Base-by-base conservation (phyloP, 2,113 vertebrate genomes). In the Mobula birostris region DNA sequence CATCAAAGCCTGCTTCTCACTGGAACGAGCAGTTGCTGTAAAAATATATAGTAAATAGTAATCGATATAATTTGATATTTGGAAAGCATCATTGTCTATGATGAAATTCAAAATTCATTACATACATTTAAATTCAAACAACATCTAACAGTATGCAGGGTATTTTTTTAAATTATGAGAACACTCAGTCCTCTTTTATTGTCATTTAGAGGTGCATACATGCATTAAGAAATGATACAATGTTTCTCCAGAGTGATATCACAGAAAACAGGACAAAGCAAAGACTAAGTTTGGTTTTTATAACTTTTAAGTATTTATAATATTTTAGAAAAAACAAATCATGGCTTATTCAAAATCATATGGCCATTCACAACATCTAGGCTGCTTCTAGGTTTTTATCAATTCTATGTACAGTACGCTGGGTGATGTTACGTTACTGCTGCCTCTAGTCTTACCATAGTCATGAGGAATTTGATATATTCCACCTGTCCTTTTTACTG, bases 1-100 rank as follows among this genome's bases (percentile, higher is more conserved):
- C 99, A 99, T 99, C 94, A 99, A 98, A 0, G 99, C 99, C 94
- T 99, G 99, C 92, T 99, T 99, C 96, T 99, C 99, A 94, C 99
- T 99, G 95, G 99, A 98, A 95, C 99, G 98, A 6, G 99, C 99
- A 1, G 99, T 99, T 94, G 99, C 99, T 99, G 96, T 96, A 94
- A 74, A 95, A 95, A 94, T 29, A 72, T 40, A 92, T 11, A 32
- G 19, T 9, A 80, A 29, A 72, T n/a, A 83, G 58, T 12, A 56
- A 70, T 74, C 32, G 72, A 40, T 92, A n/a, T 6, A 58, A 63
- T 77, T 36, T 36, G 24, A 7, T 66, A 66, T 66, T 66, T 90
- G 61, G 21, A 90, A 56, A 66, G 66, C 7, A 7, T 14, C 27
- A 87, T 27, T 14, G 27, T 63, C 17, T 32, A 88, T 88, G n/a